Conservation (phyloP, 2,888 invertebrate species). For the Cotesia congregata region DNA sequence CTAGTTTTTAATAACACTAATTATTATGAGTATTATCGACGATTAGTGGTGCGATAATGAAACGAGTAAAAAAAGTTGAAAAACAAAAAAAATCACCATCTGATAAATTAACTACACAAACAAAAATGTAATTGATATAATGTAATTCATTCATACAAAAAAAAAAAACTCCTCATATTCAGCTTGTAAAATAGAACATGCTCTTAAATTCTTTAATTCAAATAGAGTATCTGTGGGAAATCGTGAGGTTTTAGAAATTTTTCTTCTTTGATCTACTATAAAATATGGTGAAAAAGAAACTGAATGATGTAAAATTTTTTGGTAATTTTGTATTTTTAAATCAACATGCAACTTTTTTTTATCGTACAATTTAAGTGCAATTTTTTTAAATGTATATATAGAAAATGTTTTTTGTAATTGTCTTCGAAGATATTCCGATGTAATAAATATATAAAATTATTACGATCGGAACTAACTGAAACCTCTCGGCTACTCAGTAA, state of each 20-base stretch:
- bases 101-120: slow-evolving; percentile 12
- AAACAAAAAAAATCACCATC: slow-evolving; percentile 37
- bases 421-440: slow-evolving; percentile 42
- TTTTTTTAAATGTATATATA: slow-evolving; percentile 46
- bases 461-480: slow-evolving; percentile 35
- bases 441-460: slow-evolving; percentile 30
- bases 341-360: slow-evolving; percentile 30
- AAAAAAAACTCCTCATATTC: slow-evolving; percentile 53
- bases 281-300: slow-evolving; percentile 14
- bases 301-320: neutral
- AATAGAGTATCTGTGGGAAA: slow-evolving; percentile 48
- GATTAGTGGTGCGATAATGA: slow-evolving; percentile 43
- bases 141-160: slow-evolving; percentile 29
- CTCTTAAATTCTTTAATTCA: slow-evolving; percentile 57
- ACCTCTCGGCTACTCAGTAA: slow-evolving; percentile 60
- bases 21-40: slow-evolving; percentile 44
- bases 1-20: slow-evolving; percentile 63
- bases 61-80: slow-evolving; percentile 27
- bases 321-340: slow-evolving; percentile 3
- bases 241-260: slow-evolving; percentile 47
- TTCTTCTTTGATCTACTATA: slow-evolving; percentile 39
- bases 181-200: slow-evolving; percentile 64
- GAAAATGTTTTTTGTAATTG: slow-evolving; percentile 37
- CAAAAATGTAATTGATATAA: too few relatives aligned
- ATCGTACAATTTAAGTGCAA: slow-evolving; percentile 40